Evolutionary conservation across 1,140 invertebrate genomes (phyloP), one percentile per base, ranked within the genome.

Genomic region (Andrena cerasifolii): DNA sequence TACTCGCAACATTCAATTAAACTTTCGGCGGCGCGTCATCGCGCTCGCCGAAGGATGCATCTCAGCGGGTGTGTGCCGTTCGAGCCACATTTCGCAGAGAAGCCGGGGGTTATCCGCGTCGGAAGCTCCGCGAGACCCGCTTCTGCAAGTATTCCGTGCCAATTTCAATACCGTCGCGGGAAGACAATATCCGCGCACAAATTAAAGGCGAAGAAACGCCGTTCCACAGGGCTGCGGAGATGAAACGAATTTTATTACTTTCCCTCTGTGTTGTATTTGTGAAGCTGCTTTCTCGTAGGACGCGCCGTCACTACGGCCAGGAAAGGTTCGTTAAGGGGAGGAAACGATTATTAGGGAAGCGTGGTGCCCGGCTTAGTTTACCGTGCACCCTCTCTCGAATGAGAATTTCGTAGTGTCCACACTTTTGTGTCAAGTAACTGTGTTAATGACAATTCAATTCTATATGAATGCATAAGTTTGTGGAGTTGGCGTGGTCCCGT

Each of bases 241-340:
- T 67, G 28, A 49, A 49, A 67, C n/a, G 49, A 75, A 66, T 67
- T 47, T 47, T 47, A 58, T 75, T 75, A 67, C 45, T 47, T 47
- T 7, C 18, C 6, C 14, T 45, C 40, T 10, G n/a, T n/a, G 26
- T 24, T 21, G 21, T 12, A 4, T 2, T 53, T 45, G 12, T 26
- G 31, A 40, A 67, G 56, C 10, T 56, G 28, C n/a, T 45, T 54
- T 31, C 47, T 43, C 53, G 24, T 21, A 63, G 8, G 16, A 16
- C 8, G 47, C 16, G 16, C 36, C 10, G 36, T 40, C 10, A 40
- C 36, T n/a, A 16, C 10, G 56, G 28, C 3, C n/a, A 58, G 54
- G 14, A n/a, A n/a, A 1, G 53, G 16, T 31, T 26, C 26, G 53
- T 33, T 26, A 24, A 12, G 58, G 12, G 12, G 31, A 24, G n/a